These are phyloP conservation scores for Paracentrotus lividus DNA, from an alignment of 53 echinoderm and acorn worm species.

Conservation along the genomic window DNA sequence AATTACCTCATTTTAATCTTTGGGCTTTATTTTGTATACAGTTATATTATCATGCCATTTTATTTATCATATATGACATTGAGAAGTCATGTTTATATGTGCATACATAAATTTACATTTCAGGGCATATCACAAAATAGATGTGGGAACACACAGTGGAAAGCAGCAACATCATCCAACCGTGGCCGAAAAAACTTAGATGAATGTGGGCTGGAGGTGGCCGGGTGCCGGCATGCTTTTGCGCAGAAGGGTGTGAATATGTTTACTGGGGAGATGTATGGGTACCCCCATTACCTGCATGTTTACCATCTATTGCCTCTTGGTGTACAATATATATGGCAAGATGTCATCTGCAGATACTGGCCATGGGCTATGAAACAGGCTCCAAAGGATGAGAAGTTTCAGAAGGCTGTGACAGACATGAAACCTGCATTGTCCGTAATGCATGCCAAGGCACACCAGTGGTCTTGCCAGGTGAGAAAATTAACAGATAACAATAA, in stretches of 20 bases:
- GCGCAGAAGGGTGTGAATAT: slow-evolving; percentile 67
- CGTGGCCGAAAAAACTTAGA: not conserved
- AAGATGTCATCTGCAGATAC: slow-evolving; percentile 66
- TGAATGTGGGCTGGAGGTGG: slow-evolving; percentile 67
- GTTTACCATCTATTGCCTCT: not conserved
- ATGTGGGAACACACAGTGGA: slow-evolving; percentile 52
- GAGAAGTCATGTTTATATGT: too few relatives aligned
- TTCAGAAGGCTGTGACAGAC: not conserved
- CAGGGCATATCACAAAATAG: too few relatives aligned
- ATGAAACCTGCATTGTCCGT: slow-evolving; percentile 71
- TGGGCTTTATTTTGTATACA: too few relatives aligned
- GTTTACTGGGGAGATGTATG: slow-evolving; percentile 64
- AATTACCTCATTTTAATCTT: too few relatives aligned
- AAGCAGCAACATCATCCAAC: slow-evolving; percentile 6
- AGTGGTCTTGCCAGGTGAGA: not conserved
- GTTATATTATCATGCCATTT: too few relatives aligned
- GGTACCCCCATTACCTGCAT: slow-evolving; percentile 61
- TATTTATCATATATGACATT: too few relatives aligned
- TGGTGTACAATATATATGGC: slow-evolving; percentile 38
- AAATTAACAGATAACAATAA: not conserved
- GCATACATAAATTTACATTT: too few relatives aligned
- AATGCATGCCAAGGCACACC: slow-evolving; percentile 72
- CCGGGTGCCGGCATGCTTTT: slow-evolving; percentile 60
- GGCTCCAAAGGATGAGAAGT: not conserved
- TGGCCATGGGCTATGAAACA: slow-evolving; percentile 69